Evolutionary conservation across 2,888 invertebrate genomes (phyloP), one percentile per base, ranked within the genome.

Genomic region (Cerastis rubricosa): DNA sequence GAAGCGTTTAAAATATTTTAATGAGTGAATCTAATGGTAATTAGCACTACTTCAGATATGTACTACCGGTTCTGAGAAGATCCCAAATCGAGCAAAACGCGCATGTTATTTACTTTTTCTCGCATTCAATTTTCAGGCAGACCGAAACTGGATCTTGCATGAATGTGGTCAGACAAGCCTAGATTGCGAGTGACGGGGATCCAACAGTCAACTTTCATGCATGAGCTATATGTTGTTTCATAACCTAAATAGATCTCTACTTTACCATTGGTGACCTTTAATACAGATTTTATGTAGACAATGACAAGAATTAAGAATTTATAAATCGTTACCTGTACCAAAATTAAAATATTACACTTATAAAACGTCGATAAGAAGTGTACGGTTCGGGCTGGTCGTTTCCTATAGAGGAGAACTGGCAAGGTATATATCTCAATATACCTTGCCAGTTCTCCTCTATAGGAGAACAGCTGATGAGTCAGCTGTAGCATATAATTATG

Each of bases 1-100:
- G 72, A 80, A 76, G 68, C 49, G 68, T 66, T 73, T 66, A 11
- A 83, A 76, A 80, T 80, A 85, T 83, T 76, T 85, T 80, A 83
- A 80, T 71, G 68, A 76, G 65, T 63, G 0, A 25, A 25, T 8
- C 29, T 73, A 67, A 81, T 71, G 67, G 70, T 73, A 81, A 65
- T 64, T 29, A 11, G 70, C 17, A 67, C 59, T 51, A 29, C 64
- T 65, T 67, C 64, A 67, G 59, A 63, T 49, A 59, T 51, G 35
- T 35, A 35, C 22, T 72, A 80, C 76, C 64, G 47, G 80, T 84
- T 71, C 47, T 74, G 7, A 45, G 71, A 68, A 47, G 45, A 51
- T 59, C 74, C 69, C 54, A 71, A 76, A 63, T 74, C 22, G 19
- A 66, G 69, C 17, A 40, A 72, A n/a, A 45, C 14, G 35, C 54